A percentile compares a stretch with the other conserved stretches of the same genome.
Evolutionary conservation across 2,113 vertebrate genomes (phyloP).

Genomic region (Tupaia tana): DNA sequence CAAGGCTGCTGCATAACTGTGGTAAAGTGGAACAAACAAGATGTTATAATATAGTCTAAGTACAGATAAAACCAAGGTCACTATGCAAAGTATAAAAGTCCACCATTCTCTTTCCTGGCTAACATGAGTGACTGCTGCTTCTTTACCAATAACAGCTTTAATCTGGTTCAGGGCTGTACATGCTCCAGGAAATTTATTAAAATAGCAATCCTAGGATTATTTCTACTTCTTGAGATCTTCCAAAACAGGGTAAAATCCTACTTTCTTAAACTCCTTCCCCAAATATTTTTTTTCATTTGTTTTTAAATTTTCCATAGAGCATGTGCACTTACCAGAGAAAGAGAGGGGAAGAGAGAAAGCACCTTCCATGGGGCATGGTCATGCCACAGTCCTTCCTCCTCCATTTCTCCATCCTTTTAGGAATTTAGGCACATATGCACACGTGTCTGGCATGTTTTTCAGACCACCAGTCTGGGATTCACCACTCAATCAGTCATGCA

Average conservation of each 20-base stretch:
- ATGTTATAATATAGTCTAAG: not conserved
- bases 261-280: not conserved
- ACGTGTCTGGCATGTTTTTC: too few relatives aligned
- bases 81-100: not conserved
- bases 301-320: too few relatives aligned
- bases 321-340: too few relatives aligned
- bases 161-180: accelerated
- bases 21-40: not conserved
- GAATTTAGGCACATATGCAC: too few relatives aligned
- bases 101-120: not conserved
- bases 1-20: too few relatives aligned
- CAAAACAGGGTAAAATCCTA: not conserved
- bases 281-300: too few relatives aligned
- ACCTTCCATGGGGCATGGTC: too few relatives aligned
- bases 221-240: not conserved
- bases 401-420: too few relatives aligned
- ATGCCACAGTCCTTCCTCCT: too few relatives aligned
- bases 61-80: not conserved
- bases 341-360: too few relatives aligned
- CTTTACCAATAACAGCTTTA: not conserved
- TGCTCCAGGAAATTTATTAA: not conserved
- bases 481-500: too few relatives aligned
- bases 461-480: too few relatives aligned
- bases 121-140: not conserved
- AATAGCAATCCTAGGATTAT: accelerated